These are phyloP conservation scores for Gadus macrocephalus DNA, from an alignment of 2,113 vertebrate species.

Conservation along the genomic window DNA sequence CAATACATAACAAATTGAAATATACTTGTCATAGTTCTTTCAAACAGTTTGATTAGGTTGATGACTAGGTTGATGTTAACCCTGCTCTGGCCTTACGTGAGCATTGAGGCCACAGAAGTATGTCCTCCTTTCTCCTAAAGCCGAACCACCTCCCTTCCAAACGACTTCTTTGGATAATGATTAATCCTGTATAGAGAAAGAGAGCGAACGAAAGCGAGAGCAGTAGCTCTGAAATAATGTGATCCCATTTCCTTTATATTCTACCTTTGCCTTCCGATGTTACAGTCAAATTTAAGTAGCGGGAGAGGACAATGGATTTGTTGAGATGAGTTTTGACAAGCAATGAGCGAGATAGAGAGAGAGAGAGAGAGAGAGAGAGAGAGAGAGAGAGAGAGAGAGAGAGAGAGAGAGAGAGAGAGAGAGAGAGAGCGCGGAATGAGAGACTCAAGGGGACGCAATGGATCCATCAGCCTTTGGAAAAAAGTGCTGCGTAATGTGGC, in stretches of 20 bases:
- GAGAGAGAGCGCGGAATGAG: conserved; percentile 14
- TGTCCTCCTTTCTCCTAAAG: conserved; percentile 41
- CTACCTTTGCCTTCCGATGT: conserved; percentile 51
- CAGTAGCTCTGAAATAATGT: conserved; percentile 66
- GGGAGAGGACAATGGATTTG: conserved; percentile 19
- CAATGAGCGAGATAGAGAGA: not conserved
- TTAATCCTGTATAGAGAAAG: conserved; percentile 50
- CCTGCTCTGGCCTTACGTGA: too few species aligned
- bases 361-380: conserved; percentile 17
- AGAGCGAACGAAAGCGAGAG: conserved; percentile 6
- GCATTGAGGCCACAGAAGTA: not conserved
- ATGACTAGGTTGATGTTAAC: too few species aligned
- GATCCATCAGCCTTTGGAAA: conserved; percentile 23
- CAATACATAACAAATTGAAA: too few species aligned
- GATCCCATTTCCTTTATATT: conserved; percentile 61
- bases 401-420: conserved; percentile 33
- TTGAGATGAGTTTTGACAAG: conserved; percentile 12
- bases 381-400: conserved; percentile 26
- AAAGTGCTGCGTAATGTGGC: conserved; percentile 61
- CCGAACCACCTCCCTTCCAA: conserved; percentile 49
- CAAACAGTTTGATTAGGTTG: too few species aligned
- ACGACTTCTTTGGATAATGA: conserved; percentile 61
- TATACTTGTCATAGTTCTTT: too few species aligned
- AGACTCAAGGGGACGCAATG: too few species aligned
- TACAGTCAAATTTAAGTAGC: conserved; percentile 53